Percentiles rank a stretch among this genome's conserved stretches.
Evolutionary conservation across 2,113 vertebrate genomes (phyloP).

Genomic region (Orcinus orca): DNA sequence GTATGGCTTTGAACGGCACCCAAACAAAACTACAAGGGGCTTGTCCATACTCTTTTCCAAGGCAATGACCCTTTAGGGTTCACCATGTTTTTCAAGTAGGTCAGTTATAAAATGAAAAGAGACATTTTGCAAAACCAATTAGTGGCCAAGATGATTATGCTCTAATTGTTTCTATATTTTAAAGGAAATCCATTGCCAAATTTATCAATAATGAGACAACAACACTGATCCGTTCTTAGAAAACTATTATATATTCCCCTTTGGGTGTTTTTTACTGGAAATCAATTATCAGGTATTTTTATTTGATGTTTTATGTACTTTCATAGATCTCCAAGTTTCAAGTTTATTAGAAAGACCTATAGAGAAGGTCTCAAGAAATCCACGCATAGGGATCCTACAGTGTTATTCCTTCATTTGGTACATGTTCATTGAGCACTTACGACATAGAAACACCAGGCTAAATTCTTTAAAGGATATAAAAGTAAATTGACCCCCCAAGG

Average conservation of each 20-base stretch:
- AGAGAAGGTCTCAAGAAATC: neutral
- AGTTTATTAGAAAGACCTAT: neutral
- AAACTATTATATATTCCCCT: neutral
- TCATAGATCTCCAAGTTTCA: neutral
- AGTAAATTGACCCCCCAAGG: neutral
- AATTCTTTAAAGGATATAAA: neutral
- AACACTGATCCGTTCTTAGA: conserved; percentile 8
- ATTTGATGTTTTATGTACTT: neutral
- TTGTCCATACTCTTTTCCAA: conserved; percentile 35
- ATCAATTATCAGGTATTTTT: conserved; percentile 16
- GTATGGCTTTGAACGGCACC: conserved; percentile 64
- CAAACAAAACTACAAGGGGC: conserved; percentile 53
- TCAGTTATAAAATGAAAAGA: conserved; percentile 45
- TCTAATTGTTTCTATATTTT: conserved; percentile 34
- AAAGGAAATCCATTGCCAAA: conserved; percentile 23
- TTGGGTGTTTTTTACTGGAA: conserved; percentile 20
- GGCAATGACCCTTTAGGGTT: conserved; percentile 52
- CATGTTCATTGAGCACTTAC: neutral
- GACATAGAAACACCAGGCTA: neutral
- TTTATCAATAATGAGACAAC: neutral
- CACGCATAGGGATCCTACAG: neutral
- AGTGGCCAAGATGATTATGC: conserved; percentile 25
- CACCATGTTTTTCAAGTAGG: conserved; percentile 36
- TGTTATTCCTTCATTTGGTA: neutral
- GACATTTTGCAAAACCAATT: conserved; percentile 46